Conservation (phyloP, 2,797 vertebrate species). For the Parotocinclus haroldoi region DNA sequence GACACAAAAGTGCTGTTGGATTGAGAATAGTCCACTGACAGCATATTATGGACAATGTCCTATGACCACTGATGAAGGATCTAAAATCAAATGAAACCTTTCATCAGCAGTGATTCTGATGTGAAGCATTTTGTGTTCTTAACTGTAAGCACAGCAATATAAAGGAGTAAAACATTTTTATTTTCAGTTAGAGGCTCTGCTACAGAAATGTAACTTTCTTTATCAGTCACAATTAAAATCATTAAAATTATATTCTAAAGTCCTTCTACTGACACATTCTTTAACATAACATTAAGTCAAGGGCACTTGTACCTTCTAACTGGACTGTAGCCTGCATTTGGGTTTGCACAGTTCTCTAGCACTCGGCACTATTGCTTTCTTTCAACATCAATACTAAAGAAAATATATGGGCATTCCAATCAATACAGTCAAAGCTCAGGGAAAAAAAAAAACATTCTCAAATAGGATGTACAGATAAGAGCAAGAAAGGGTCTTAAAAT, state of each 20-base stretch:
- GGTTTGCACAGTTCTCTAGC: constrained; percentile 38
- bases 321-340: constrained; percentile 30
- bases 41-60: no score
- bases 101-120: neutral
- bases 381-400: constrained; percentile 18
- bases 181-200: constrained; percentile 26
- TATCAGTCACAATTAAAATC: constrained; percentile 41
- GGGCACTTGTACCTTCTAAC: constrained; percentile 45
- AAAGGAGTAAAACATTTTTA: constrained; percentile 21
- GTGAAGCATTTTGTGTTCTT: no score
- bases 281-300: constrained; percentile 44
- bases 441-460: constrained; percentile 20
- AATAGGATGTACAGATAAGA: constrained; percentile 10
- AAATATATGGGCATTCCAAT: constrained; percentile 1
- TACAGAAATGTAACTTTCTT: constrained; percentile 43
- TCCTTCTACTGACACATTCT: constrained; percentile 35
- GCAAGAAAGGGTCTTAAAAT: constrained; percentile 3
- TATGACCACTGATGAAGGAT: neutral
- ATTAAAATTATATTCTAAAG: constrained; percentile 35
- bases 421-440: constrained; percentile 1
- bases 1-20: no score
- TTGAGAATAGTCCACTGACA: no score
- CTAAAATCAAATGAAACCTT: constrained; percentile 14
- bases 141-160: neutral
- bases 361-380: constrained; percentile 50